These are phyloP conservation scores for Spinus pinus DNA, from an alignment of 2,797 vertebrate genomes.

Conservation along the genomic window DNA sequence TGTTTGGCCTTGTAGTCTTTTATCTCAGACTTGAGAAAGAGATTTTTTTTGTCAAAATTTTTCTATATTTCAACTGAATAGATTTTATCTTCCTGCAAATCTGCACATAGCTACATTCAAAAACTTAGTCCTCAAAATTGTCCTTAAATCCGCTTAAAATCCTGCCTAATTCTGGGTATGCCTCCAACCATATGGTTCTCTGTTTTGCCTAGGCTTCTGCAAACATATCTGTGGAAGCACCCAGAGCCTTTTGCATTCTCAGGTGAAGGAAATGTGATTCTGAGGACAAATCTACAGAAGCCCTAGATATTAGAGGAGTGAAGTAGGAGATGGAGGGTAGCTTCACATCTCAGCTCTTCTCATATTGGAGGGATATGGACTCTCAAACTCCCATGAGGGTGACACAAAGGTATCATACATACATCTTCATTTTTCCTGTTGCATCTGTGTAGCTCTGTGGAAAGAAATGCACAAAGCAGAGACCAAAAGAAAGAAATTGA, in stretches of 20 bases:
- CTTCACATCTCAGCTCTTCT: not conserved
- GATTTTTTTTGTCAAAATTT: not conserved
- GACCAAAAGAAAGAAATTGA: not conserved
- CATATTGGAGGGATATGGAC: not conserved
- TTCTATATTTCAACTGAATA: not conserved
- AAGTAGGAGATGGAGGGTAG: not conserved
- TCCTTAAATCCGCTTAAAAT: not conserved
- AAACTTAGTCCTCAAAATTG: not conserved
- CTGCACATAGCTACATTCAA: not conserved
- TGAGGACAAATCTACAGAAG: not conserved
- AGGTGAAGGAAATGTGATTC: not conserved
- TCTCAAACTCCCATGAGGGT: not conserved
- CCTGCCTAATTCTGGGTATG: not conserved
- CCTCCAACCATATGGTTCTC: not conserved
- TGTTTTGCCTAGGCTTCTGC: not conserved
- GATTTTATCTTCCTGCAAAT: not conserved
- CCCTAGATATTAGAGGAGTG: not conserved
- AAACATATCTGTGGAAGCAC: not conserved
- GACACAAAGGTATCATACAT: not conserved
- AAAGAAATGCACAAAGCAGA: not conserved
- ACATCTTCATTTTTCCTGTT: not conserved
- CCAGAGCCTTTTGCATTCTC: not conserved
- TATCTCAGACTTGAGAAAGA: not conserved
- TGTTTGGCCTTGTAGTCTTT: not conserved
- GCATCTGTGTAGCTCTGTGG: not conserved